Base-by-base conservation (phyloP, 2,797 vertebrate genomes). In the Argyrosomus regius region DNA sequence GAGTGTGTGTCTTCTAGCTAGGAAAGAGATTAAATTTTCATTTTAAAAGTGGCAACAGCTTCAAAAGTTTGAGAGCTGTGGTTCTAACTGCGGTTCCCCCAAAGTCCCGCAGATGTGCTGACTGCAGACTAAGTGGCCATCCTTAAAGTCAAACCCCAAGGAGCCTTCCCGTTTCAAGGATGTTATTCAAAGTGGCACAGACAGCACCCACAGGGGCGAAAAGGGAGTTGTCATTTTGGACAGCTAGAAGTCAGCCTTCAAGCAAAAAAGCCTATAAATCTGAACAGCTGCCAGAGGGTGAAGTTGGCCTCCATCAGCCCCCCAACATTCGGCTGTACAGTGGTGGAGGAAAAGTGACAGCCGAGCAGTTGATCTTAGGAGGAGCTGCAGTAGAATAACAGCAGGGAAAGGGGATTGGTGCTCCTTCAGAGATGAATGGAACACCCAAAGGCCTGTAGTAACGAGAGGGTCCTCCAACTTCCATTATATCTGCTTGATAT, bases 161-260 rank as follows among this genome's bases (percentile, higher is more conserved):
- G 78, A 83, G 56, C 53, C 41, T 22, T 68, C 75, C 77, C 26
- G 41, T 77, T 85, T 75, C 78, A 78, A 79, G 78, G 63, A 80
- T 80, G 71, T 86, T 72, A 82, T 79, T 78, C 75, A 82, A 74
- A 89, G 79, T 83, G 81, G 63, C 81, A 58, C 75, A 85, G 88
- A 84, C 79, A 65, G 53, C 76, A 76, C 64, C 81, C 43, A 59
- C 75, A 57, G 75, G 65, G 50, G 39, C 0, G 8, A 14, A 74
- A 76, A 81, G 59, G 64, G 69, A 87, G 88, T 77, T 79, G 73
- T 90, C 84, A 83, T 85, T 84, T 85, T 75, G 63, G 59, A 74
- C 53, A 76, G 82, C 80, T 87, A 41, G 64, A 61, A 88, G 66
- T 74, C 76, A 76, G 63, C 82, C 78, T 81, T 89, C 46, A 67